Percentiles rank a stretch among this genome's conserved stretches.
Evolutionary conservation across 2,113 vertebrate species (phyloP).

Genomic region (Chaetorhynchus papuensis): DNA sequence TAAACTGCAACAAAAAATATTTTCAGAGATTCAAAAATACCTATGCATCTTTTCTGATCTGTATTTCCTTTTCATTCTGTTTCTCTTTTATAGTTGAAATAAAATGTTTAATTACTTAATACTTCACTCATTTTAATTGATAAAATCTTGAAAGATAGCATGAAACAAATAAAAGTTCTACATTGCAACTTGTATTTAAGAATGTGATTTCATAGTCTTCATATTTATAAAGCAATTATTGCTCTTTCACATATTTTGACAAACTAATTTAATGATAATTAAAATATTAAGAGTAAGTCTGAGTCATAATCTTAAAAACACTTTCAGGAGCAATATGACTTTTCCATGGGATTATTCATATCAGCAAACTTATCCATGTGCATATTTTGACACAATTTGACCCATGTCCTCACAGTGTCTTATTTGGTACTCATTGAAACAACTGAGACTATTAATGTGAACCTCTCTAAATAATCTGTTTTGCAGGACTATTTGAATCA

Average conservation of each 20-base stretch:
- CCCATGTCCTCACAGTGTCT: background rate
- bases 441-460: background rate
- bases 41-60: background rate
- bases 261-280: background rate
- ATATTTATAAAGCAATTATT: background rate
- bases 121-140: background rate
- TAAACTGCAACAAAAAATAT: conserved; percentile 54
- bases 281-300: background rate
- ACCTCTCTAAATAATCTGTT: background rate
- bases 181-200: background rate
- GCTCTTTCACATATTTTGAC: background rate
- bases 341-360: background rate
- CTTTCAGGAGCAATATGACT: background rate
- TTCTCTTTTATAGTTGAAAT: background rate
- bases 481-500: conserved; percentile 1
- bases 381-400: background rate
- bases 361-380: background rate
- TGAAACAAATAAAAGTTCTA: background rate
- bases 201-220: background rate
- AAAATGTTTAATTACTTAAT: background rate
- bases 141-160: background rate
- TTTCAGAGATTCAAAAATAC: conserved; percentile 19
- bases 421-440: background rate
- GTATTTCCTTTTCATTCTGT: background rate
- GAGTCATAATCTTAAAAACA: background rate